Evolutionary conservation across 1,140 invertebrate genomes (phyloP).

Genomic region (Trichomalopsis sarcophagae): DNA sequence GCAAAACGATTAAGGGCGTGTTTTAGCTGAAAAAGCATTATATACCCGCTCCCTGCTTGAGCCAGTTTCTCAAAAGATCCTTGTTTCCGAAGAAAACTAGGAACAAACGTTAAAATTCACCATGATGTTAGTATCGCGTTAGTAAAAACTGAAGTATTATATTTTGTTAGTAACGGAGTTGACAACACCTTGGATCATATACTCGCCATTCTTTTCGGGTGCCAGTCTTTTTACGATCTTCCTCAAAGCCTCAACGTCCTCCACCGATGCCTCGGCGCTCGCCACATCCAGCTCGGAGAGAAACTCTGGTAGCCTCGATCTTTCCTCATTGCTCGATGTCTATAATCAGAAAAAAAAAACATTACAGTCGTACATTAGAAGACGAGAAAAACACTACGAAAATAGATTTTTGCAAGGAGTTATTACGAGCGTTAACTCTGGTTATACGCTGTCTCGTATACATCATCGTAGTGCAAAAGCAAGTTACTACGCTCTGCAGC

Average conservation of each 20-base stretch:
- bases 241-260: slow-evolving; percentile 67
- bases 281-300: slow-evolving; percentile 68
- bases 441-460: too few relatives aligned
- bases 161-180: slow-evolving; percentile 57
- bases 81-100: slow-evolving; percentile 71
- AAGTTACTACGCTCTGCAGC: too few relatives aligned
- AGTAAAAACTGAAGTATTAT: background rate
- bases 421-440: background rate
- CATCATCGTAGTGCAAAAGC: too few relatives aligned
- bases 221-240: slow-evolving; percentile 70
- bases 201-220: slow-evolving; percentile 74
- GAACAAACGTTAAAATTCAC: slow-evolving; percentile 3
- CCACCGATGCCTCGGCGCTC: slow-evolving; percentile 67
- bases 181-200: slow-evolving; percentile 71
- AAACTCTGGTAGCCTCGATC: slow-evolving; percentile 65
- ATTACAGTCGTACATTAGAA: background rate
- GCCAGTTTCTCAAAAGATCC: slow-evolving; percentile 71
- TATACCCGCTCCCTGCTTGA: slow-evolving; percentile 71
- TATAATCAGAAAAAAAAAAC: slow-evolving; percentile 50
- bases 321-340: slow-evolving; percentile 61
- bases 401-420: background rate
- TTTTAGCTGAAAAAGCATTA: slow-evolving; percentile 34
- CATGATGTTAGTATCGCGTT: background rate
- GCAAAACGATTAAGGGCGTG: background rate
- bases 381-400: background rate